phyloP scores from a whole-genome alignment of 2,888 invertebrate genomes.

The Latheticus oryzae region DNA sequence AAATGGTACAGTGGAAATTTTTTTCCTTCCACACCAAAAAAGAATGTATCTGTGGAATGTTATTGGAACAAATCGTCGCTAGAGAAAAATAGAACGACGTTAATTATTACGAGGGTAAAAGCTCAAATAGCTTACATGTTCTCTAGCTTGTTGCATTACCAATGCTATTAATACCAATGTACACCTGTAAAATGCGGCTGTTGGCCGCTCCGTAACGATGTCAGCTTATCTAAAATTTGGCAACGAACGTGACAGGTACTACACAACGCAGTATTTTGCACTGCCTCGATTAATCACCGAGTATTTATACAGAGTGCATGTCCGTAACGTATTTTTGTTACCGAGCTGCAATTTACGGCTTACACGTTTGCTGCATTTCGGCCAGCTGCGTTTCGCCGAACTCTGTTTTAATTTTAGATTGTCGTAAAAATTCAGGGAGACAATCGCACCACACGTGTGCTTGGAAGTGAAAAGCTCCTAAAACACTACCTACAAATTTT shows the following conservation, averaged over 20 bases:
- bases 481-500: too few species aligned
- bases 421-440: too few species aligned
- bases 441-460: too few species aligned
- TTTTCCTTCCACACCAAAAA: too few species aligned
- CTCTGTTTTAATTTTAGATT: slow-evolving; percentile 5
- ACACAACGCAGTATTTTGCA: slow-evolving; percentile 35
- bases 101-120: not conserved
- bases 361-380: slow-evolving; percentile 10
- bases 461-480: too few species aligned
- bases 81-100: not conserved
- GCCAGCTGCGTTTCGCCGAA: slow-evolving; percentile 11
- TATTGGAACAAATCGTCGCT: slow-evolving; percentile 4
- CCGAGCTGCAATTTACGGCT: slow-evolving; percentile 21
- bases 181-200: slow-evolving; percentile 48
- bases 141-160: slow-evolving; percentile 16
- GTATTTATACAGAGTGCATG: slow-evolving; percentile 35
- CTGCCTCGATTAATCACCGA: slow-evolving; percentile 29
- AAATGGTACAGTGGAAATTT: too few species aligned
- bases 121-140: slow-evolving; percentile 7
- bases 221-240: slow-evolving; percentile 43
- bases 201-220: slow-evolving; percentile 45
- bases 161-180: slow-evolving; percentile 43
- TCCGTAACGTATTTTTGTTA: slow-evolving; percentile 11
- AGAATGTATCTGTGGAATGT: slow-evolving; percentile 1
- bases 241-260: slow-evolving; percentile 38